phyloP scores from a whole-genome alignment of 2,113 vertebrate genomes.

The Tauraco erythrolophus region DNA sequence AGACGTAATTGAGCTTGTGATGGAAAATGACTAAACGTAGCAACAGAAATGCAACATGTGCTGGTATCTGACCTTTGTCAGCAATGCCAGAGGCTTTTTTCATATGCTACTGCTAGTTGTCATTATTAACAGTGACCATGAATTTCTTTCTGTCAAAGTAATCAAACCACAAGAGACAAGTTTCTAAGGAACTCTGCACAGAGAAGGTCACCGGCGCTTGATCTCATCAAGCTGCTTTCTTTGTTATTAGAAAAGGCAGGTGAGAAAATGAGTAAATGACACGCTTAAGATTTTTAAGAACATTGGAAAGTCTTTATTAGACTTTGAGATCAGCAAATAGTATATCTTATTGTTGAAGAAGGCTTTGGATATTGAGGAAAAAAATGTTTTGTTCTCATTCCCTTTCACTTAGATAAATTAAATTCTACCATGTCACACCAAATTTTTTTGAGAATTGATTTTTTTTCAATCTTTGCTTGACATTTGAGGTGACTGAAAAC shows the following conservation, averaged over 20 bases:
- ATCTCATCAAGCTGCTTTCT: background rate
- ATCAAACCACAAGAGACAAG: slow-evolving; percentile 8
- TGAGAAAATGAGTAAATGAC: slow-evolving; percentile 3
- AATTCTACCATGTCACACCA: background rate
- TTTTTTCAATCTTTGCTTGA: slow-evolving; percentile 21
- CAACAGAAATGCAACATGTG: background rate
- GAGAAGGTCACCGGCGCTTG: slow-evolving; percentile 3
- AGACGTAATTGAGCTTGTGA: background rate
- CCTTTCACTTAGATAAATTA: slow-evolving; percentile 37
- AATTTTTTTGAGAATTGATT: slow-evolving; percentile 52
- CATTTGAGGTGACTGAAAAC: slow-evolving; percentile 49
- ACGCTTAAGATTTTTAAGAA: background rate
- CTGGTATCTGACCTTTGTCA: slow-evolving; percentile 42
- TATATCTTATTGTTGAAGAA: background rate
- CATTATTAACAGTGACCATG: slow-evolving; percentile 28
- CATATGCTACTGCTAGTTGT: background rate
- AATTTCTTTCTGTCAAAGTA: slow-evolving; percentile 39
- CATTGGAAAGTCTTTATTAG: background rate
- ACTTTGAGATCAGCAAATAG: background rate
- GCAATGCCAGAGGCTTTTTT: background rate
- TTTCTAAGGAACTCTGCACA: background rate
- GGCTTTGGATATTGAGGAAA: background rate
- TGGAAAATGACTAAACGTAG: background rate
- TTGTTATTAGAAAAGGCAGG: slow-evolving; percentile 39
- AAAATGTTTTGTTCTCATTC: background rate